Base-by-base conservation (phyloP, 2,113 vertebrate species). In the Leucoraja erinaceus region DNA sequence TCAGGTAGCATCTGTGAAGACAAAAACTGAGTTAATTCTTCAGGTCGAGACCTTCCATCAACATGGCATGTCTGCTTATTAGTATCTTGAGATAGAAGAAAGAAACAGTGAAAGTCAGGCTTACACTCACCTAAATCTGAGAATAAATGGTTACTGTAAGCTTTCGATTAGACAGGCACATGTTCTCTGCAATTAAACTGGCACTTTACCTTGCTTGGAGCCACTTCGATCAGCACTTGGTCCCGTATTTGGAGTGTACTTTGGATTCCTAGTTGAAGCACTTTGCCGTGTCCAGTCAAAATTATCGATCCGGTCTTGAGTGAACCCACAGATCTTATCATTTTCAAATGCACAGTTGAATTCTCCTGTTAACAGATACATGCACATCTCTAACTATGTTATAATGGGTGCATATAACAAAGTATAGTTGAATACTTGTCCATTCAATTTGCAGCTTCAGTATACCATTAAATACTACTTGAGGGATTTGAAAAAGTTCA, bases 261-360 rank as follows among this genome's bases (percentile, higher is more conserved):
- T 99, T 12, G 98, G 98, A 95, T 99, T 98, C 14, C 98, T 97
- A 10, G 98, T 99, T 94, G 98, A 97, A 5, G 98, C 98, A 93
- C 98, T 99, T 94, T 99, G 98, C n/a, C 98, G 97, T 0, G 97
- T 99, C 99, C 99, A 99, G 94, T 99, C 98, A 56, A 99, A 99
- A 93, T 98, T 98, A 93, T 99, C 99, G 0, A 97, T 98, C 94
- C 98, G 98, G 11, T 99, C 99, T 96, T 99, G 99, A 2, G 97
- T 98, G 95, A 99, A 99, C 93, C 98, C 97, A 95, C 99, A 99
- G 94, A 99, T 98, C 63, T 98, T 97, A 72, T 98, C 97, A 8
- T 99, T 98, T 96, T 99, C 98, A 90, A 99, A 99, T 93, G 98
- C 98, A 92, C 99, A 99, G 95, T 98, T 98, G 96, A 99, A 99